These are phyloP conservation scores for Empidonax alnorum DNA, from an alignment of 2,113 vertebrate species.

Conservation along the genomic window DNA sequence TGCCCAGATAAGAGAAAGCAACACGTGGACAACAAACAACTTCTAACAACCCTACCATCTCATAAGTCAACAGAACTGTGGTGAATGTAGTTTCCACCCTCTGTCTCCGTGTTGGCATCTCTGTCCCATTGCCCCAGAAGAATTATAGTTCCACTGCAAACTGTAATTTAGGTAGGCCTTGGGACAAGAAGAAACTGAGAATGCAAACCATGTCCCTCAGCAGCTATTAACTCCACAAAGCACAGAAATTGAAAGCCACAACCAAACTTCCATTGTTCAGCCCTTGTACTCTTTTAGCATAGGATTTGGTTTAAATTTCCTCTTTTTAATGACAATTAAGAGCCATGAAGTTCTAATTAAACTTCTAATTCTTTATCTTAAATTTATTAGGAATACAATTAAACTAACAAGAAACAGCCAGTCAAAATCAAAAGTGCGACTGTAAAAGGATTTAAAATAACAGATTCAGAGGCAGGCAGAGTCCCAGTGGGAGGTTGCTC, in stretches of 20 bases:
- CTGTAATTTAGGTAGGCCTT: not conserved
- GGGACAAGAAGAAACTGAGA: not conserved
- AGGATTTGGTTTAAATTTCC: conserved; percentile 11
- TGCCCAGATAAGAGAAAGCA: not conserved
- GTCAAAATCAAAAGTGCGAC: conserved; percentile 6
- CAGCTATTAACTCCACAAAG: not conserved
- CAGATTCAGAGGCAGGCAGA: not conserved
- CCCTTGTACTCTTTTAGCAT: not conserved
- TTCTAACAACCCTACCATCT: not conserved
- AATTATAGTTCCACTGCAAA: not conserved
- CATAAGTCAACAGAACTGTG: not conserved
- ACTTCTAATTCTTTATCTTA: conserved; percentile 9
- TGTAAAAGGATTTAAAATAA: conserved; percentile 22
- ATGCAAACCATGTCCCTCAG: not conserved
- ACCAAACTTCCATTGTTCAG: not conserved
- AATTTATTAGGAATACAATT: conserved; percentile 27
- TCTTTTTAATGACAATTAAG: conserved; percentile 3
- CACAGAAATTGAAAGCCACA: not conserved
- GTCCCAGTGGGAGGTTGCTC: conserved; percentile 21
- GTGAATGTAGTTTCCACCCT: not conserved
- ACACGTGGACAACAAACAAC: not conserved
- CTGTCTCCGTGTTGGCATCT: not conserved
- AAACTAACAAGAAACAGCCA: conserved; percentile 23
- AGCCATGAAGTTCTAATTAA: conserved; percentile 16
- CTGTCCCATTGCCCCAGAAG: not conserved